phyloP scores from a whole-genome alignment of 2,888 invertebrate genomes.

The Didymodactylos carnosus region DNA sequence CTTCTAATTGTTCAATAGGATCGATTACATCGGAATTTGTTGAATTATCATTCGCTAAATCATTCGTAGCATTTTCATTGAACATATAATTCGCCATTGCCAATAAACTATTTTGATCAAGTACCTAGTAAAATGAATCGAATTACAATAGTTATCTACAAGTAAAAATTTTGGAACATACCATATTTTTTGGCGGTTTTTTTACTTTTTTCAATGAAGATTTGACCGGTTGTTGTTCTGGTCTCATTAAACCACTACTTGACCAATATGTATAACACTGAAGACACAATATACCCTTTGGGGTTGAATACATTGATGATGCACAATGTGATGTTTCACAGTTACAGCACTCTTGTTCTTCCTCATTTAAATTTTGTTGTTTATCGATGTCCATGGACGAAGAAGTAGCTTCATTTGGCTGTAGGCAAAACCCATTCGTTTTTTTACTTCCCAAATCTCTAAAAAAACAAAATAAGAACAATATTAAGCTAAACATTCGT shows the following conservation, averaged over 20 bases:
- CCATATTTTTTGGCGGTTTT: not conserved
- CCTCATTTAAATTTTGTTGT: conserved; percentile 18
- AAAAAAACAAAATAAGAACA: not conserved
- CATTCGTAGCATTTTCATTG: too few relatives aligned
- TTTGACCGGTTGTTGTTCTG: not conserved
- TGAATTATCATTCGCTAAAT: not conserved
- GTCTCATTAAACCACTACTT: conserved; percentile 35
- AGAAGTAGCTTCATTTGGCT: too few relatives aligned
- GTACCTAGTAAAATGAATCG: too few relatives aligned
- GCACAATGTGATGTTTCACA: conserved; percentile 60
- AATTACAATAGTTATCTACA: too few relatives aligned
- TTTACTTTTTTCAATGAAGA: not conserved
- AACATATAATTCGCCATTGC: too few relatives aligned
- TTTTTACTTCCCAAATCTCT: not conserved
- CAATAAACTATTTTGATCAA: too few relatives aligned
- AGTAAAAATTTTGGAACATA: too few relatives aligned
- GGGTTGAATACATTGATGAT: conserved; percentile 51
- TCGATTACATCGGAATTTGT: too few relatives aligned
- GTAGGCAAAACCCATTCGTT: too few relatives aligned
- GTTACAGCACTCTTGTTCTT: conserved; percentile 39
- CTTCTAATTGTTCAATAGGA: not conserved
- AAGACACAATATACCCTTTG: conserved; percentile 48
- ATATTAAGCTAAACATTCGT: not conserved
- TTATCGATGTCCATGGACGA: not conserved
- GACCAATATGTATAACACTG: conserved; percentile 69